A percentile compares a stretch with the other conserved stretches of the same genome.
These are phyloP conservation scores for Lasioglossum morio DNA, from an alignment of 2,888 invertebrate genomes.

Conservation along the genomic window DNA sequence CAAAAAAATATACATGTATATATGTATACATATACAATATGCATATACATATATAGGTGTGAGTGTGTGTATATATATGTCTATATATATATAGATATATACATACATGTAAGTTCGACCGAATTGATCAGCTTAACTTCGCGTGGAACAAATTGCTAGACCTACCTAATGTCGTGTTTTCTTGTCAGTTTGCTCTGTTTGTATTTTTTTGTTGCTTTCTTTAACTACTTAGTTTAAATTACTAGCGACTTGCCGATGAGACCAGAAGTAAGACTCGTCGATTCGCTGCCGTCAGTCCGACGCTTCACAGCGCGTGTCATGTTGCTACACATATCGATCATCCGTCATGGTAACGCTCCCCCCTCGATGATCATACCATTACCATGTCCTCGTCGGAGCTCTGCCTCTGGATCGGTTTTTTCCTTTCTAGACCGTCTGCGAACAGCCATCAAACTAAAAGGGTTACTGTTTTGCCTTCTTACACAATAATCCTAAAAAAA, in stretches of 20 bases:
- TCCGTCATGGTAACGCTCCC: constrained; percentile 58
- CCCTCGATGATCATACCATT: constrained; percentile 82
- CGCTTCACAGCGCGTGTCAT: constrained; percentile 67
- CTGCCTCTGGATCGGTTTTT: constrained; percentile 82
- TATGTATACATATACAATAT: background rate
- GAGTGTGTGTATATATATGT: background rate
- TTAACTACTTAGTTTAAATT: constrained; percentile 71
- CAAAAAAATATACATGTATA: constrained; percentile 13
- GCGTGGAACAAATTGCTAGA: constrained; percentile 76
- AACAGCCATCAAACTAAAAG: constrained; percentile 27
- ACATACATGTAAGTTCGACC: constrained; percentile 47
- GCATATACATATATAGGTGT: background rate
- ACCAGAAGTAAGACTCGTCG: constrained; percentile 67
- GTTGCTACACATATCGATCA: constrained; percentile 60
- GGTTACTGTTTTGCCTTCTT: background rate
- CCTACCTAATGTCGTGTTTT: constrained; percentile 75
- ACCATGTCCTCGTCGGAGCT: constrained; percentile 84
- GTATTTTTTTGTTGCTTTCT: background rate
- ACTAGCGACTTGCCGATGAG: constrained; percentile 70
- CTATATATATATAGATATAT: background rate
- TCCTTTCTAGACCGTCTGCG: constrained; percentile 81
- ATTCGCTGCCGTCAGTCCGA: constrained; percentile 65
- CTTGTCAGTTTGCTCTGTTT: constrained; percentile 1
- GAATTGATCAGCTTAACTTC: constrained; percentile 62
- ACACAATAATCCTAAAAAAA: too few species aligned